Evolutionary conservation across 2,888 invertebrate genomes (phyloP), one percentile per base, ranked within the genome.

Genomic region (Lacanobia oleracea): DNA sequence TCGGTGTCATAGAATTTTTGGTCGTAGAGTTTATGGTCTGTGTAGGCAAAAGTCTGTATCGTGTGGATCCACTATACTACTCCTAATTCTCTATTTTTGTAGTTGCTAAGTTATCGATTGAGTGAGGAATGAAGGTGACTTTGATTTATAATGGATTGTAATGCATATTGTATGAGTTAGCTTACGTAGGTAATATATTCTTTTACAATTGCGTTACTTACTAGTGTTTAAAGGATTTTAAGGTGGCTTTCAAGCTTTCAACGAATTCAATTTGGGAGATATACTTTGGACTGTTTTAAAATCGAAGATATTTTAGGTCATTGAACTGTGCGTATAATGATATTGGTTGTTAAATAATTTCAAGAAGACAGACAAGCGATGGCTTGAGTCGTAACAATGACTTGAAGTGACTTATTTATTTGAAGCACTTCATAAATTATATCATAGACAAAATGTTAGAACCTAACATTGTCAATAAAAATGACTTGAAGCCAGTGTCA

Each of bases 141-240:
- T 71, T 73, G 33, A 63, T 66, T 62, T 21, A 18, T 61, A 40
- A 48, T 63, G 21, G 27, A 77, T 54, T 51, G 48, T 54, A 62
- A 57, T 50, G 23, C 48, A 63, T 79, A 63, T 54, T 63, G 54
- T 67, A 79, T 57, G 60, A 72, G 56, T 53, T 62, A 45, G 61
- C 56, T 23, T 72, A 12, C 7, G 21, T 70, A 14, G 21, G 2
- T 18, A 43, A 45, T 53, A 27, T 50, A 40, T 75, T 51, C 23
- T 51, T 57, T 18, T 77, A 54, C 18, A 50, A 18, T 27, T 50
- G 27, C 14, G 37, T 59, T 73, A 48, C 45, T 53, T 33, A 33
- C 33, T 67, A 27, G 0, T 66, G 21, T 75, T 53, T 48, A 51
- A 59, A 62, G 43, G 33, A 62, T 57, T 53, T 77, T 14, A 9